Conservation (phyloP, 2,113 vertebrate species). For the Myrmecobius fasciatus region DNA sequence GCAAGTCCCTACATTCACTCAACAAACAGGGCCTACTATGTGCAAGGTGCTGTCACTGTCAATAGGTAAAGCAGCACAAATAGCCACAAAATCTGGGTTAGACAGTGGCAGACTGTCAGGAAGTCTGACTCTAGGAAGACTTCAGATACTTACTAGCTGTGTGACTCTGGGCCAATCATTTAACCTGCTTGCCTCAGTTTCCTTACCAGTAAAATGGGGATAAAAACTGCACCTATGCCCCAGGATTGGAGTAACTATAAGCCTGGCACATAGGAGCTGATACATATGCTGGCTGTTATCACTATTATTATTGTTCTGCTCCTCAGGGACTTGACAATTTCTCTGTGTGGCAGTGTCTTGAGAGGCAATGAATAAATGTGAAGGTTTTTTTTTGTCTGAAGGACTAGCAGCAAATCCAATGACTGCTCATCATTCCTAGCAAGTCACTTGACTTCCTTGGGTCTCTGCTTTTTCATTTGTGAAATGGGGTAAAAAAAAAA, state of each 20-base stretch:
- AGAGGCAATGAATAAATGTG: too few relatives aligned
- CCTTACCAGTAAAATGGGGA: neutral
- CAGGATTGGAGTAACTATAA: too few relatives aligned
- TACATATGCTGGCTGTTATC: neutral
- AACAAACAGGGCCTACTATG: neutral
- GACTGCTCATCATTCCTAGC: neutral
- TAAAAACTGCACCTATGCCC: neutral
- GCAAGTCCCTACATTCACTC: neutral
- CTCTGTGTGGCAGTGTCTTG: neutral
- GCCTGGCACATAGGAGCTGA: too few relatives aligned
- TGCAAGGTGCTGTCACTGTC: neutral
- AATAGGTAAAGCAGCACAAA: neutral
- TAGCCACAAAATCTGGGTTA: neutral
- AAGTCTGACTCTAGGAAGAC: neutral
- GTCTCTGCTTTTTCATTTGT: neutral
- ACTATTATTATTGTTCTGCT: neutral
- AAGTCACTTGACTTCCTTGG: neutral
- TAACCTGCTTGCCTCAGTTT: neutral
- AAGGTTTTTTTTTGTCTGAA: neutral
- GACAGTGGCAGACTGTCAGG: neutral
- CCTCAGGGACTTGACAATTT: neutral
- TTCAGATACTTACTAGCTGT: neutral
- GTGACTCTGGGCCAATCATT: neutral
- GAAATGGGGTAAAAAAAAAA: neutral
- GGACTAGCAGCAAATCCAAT: neutral